Conservation (phyloP, 2,113 vertebrate species). For the Eupsittula cactorum region DNA sequence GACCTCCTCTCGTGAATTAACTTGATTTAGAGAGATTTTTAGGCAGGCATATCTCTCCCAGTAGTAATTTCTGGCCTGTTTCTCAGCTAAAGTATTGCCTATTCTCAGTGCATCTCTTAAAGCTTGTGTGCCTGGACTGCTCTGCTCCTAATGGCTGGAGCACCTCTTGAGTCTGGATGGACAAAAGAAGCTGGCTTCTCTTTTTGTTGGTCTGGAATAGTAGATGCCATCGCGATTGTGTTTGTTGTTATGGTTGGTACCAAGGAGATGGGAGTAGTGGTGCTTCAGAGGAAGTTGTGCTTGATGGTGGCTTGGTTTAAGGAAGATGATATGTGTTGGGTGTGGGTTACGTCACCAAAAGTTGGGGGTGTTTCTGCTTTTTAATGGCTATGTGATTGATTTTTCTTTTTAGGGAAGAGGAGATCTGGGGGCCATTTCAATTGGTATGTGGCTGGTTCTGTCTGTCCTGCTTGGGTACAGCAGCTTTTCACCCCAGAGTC, state of each 20-base stretch:
- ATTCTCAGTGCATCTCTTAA: background rate
- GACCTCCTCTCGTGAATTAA: accelerated
- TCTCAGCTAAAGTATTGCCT: background rate
- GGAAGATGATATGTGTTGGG: background rate
- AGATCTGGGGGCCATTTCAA: background rate
- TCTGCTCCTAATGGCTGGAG: background rate
- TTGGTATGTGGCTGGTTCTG: background rate
- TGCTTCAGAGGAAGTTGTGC: background rate
- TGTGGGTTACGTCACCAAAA: background rate
- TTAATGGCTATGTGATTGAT: accelerated
- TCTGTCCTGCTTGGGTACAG: background rate
- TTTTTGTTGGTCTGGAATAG: background rate
- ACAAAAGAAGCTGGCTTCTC: background rate
- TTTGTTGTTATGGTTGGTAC: background rate
- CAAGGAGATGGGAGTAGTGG: background rate
- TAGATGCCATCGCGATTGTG: background rate
- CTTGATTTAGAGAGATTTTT: accelerated
- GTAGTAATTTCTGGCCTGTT: background rate
- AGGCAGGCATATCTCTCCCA: accelerated
- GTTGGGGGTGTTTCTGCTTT: background rate
- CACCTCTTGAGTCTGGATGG: background rate
- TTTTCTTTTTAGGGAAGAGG: background rate
- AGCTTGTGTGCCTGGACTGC: background rate
- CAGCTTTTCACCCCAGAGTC: accelerated
- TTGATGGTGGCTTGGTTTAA: background rate